Evolutionary conservation across 64 coral and sea anemone genomes (phyloP).

Genomic region (Pachyseris speciosa): DNA sequence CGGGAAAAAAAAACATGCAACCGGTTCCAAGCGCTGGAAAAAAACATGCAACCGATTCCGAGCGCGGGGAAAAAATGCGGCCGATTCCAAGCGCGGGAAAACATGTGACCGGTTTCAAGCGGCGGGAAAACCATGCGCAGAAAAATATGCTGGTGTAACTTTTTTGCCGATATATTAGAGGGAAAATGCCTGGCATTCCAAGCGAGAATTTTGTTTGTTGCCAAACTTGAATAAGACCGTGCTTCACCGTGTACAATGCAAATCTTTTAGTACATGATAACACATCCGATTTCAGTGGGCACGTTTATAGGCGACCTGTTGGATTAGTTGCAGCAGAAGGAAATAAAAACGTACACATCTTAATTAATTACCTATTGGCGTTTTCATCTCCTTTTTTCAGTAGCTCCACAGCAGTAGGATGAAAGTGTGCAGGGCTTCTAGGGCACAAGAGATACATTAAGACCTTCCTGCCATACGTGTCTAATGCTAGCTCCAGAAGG

Average conservation of each 20-base stretch:
- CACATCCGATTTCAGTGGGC: too few relatives aligned
- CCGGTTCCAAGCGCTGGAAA: neutral
- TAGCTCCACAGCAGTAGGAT: constrained; percentile 67
- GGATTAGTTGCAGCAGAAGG: neutral
- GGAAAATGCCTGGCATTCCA: too few relatives aligned
- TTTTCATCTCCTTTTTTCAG: constrained; percentile 85
- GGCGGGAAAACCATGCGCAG: neutral
- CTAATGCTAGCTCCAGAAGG: constrained; percentile 77
- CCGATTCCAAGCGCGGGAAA: neutral
- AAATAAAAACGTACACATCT: neutral
- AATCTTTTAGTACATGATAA: too few relatives aligned
- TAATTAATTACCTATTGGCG: constrained; percentile 59
- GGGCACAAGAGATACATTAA: constrained; percentile 86
- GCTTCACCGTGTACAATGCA: too few relatives aligned
- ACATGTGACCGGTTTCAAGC: too few relatives aligned
- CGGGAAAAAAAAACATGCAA: neutral
- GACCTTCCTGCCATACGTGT: constrained; percentile 88
- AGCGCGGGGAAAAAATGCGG: neutral
- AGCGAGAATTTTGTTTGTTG: too few relatives aligned
- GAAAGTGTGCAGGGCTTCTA: constrained; percentile 73
- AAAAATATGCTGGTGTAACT: neutral
- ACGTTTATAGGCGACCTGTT: too few relatives aligned
- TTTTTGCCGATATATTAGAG: too few relatives aligned
- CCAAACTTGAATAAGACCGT: too few relatives aligned
- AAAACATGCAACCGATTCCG: neutral